These are phyloP conservation scores for Huso huso DNA, from an alignment of 2,797 vertebrate species.

Conservation along the genomic window DNA sequence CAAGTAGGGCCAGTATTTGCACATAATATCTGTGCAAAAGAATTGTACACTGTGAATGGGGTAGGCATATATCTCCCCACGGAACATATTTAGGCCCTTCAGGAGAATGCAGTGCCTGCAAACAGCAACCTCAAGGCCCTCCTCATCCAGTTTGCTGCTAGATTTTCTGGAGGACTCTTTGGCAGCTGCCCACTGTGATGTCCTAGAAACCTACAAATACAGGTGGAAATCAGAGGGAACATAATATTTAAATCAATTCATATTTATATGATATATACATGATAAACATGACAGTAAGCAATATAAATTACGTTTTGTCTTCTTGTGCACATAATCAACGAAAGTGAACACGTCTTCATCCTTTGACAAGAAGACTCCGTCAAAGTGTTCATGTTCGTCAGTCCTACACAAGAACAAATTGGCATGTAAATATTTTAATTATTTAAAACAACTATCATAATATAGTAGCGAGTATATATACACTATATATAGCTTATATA, in stretches of 20 bases:
- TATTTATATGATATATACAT: no score
- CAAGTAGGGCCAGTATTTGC: no score
- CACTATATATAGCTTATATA: no score
- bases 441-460: no score
- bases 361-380: constrained; percentile 1
- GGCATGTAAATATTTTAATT: no score
- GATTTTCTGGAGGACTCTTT: constrained; percentile 8
- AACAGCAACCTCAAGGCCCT: constrained; percentile 12
- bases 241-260: no score
- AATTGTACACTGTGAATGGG: no score
- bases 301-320: constrained; percentile 10
- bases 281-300: constrained; percentile 1
- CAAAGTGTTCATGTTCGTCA: background rate
- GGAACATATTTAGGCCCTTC: constrained; percentile 5
- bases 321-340: constrained; percentile 10
- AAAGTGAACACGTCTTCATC: constrained; percentile 7
- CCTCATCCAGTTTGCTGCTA: constrained; percentile 8
- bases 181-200: background rate
- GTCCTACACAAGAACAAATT: no score
- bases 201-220: no score
- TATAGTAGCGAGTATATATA: no score
- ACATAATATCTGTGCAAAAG: no score
- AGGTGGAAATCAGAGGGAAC: no score
- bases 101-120: background rate
- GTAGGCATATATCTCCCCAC: constrained; percentile 11